Evolutionary conservation across 2,888 invertebrate species (phyloP).

Genomic region (Molanna angustata): DNA sequence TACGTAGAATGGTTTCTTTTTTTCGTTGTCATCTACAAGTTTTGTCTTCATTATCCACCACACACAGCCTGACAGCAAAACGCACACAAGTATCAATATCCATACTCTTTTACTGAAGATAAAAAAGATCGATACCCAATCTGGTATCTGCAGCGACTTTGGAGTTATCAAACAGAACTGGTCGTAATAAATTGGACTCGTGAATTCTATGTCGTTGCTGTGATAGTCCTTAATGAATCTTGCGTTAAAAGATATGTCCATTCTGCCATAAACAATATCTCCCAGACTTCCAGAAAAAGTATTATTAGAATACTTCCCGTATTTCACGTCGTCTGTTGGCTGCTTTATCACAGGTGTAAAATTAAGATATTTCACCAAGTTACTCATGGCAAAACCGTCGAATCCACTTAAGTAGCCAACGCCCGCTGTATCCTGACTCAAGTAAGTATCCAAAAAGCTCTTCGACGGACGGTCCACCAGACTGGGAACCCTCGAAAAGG

Average conservation of each 20-base stretch:
- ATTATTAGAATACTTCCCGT: constrained; percentile 36
- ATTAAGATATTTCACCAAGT: constrained; percentile 39
- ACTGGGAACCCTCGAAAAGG: constrained; percentile 40
- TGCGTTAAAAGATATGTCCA: constrained; percentile 44
- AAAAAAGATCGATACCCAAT: constrained; percentile 43
- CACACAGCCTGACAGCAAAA: constrained; percentile 20
- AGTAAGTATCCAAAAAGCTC: constrained; percentile 22
- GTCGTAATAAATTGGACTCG: constrained; percentile 41
- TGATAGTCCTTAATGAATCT: constrained; percentile 43
- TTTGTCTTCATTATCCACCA: constrained; percentile 26
- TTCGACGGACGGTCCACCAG: constrained; percentile 15
- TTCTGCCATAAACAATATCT: constrained; percentile 39
- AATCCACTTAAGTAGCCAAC: constrained; percentile 38
- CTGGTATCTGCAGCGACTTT: constrained; percentile 42
- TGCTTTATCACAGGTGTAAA: constrained; percentile 36
- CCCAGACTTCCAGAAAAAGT: constrained; percentile 40
- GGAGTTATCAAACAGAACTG: constrained; percentile 45
- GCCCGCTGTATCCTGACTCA: constrained; percentile 26
- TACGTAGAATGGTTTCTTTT: neutral
- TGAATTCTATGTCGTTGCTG: constrained; percentile 41
- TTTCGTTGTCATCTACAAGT: neutral
- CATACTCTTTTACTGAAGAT: constrained; percentile 36
- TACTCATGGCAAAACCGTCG: constrained; percentile 41
- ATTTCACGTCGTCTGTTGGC: constrained; percentile 36
- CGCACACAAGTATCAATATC: constrained; percentile 19